Evolutionary conservation across 1,140 invertebrate genomes (phyloP), one percentile per base, ranked within the genome.

Genomic region (Apis laboriosa): DNA sequence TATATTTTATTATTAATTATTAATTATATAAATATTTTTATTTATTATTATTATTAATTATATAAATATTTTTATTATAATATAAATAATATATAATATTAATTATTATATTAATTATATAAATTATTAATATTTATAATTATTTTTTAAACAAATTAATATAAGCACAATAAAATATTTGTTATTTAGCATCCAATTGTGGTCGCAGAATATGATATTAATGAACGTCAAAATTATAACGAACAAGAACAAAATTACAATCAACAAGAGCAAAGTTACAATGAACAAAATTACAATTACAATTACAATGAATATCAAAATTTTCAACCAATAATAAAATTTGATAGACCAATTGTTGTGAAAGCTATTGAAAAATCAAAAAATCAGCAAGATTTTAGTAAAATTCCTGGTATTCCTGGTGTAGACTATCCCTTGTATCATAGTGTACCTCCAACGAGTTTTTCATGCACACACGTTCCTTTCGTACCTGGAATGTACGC

Each of bases 401-500:
- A 97, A 92, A 96, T 97, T 67, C 97, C 97, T 0, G 97, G 97
- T 53, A 94, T 95, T 4, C 95, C 97, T 0, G 97, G 97, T 15
- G 95, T 97, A 1, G 97, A 97, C 92, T 98, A 96, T 94, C 97
- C 97, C 1, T 94, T 97, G 58, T 97, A 96, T 91, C 96, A 97
- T 89, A 91, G 93, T 15, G 96, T 97, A 8, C 97, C 97, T 0
- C 95, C 95, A 34, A 98, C 97, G n/a, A 95, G 95, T 83, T 98
- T 98, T 94, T 96, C 96, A 17, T 98, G 97, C 90, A 94, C 95
- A 64, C 93, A 96, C 82, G 97, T 97, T 64, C 97, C 97, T 4
- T 95, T 95, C 21, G 95, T 96, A 74, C 97, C 97, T 66, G 97
- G 97, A 83, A 98, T 98, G 96, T 98, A 98, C 90, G 97, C 97